Conservation (phyloP, 2,113 vertebrate genomes). For the Phoxinus phoxinus region DNA sequence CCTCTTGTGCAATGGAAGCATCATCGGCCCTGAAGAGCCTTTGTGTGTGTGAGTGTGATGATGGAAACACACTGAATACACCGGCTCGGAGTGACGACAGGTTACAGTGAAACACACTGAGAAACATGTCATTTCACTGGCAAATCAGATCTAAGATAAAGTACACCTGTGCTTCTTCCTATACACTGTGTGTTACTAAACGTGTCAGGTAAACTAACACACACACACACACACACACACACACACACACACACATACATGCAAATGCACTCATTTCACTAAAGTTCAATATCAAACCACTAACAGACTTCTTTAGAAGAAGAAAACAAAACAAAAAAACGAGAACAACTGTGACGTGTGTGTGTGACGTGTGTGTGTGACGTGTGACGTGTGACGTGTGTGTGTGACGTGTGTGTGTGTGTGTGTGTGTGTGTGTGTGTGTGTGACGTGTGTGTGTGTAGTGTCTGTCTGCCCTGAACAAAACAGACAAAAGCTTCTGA, state of each 20-base stretch:
- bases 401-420: too few species aligned
- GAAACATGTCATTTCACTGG: not conserved
- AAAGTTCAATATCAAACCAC: not conserved
- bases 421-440: too few species aligned
- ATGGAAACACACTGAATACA: not conserved
- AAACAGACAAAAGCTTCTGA: not conserved
- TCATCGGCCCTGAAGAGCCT: not conserved
- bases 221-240: not conserved
- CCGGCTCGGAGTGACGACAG: not conserved
- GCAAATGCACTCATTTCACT: constrained; percentile 15
- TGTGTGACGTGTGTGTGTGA: not conserved
- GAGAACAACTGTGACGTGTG: not conserved
- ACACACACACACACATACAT: not conserved
- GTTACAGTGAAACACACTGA: not conserved
- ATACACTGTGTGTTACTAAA: not conserved
- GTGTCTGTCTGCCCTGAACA: not conserved
- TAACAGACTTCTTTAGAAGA: not conserved
- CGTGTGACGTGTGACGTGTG: too few species aligned
- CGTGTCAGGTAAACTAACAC: too few species aligned
- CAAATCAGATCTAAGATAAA: not conserved
- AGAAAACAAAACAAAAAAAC: not conserved
- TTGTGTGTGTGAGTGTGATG: not conserved
- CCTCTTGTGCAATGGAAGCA: not conserved
- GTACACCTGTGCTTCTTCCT: not conserved
- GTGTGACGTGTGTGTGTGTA: not conserved